These are phyloP conservation scores for Olivierus martensii DNA, from an alignment of 1,140 invertebrate species.

Conservation along the genomic window DNA sequence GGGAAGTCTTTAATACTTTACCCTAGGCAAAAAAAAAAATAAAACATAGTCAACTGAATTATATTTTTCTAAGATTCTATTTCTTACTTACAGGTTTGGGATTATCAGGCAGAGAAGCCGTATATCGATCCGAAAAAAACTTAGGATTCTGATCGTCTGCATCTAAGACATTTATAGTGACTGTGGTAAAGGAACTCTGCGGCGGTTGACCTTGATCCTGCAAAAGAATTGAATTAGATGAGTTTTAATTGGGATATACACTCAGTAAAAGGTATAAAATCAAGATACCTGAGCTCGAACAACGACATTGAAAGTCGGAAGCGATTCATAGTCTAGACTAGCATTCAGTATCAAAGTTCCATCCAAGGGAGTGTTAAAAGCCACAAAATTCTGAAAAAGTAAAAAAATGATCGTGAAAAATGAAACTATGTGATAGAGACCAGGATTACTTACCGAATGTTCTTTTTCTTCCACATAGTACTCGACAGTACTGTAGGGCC, in stretches of 20 bases:
- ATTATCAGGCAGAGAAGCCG: constrained; percentile 47
- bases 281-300: constrained; percentile 46
- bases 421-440: neutral
- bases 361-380: constrained; percentile 71
- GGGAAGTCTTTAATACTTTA: constrained; percentile 43
- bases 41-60: too few relatives aligned
- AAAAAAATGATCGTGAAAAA: neutral
- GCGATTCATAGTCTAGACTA: constrained; percentile 66
- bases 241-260: too few relatives aligned
- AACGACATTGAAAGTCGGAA: constrained; percentile 61
- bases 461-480: constrained; percentile 59
- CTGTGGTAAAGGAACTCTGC: constrained; percentile 50
- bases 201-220: constrained; percentile 69
- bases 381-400: constrained; percentile 51
- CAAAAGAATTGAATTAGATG: neutral
- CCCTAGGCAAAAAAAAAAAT: constrained; percentile 31
- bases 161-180: constrained; percentile 67
- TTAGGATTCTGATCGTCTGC: constrained; percentile 83
- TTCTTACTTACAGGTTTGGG: constrained; percentile 41
- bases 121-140: constrained; percentile 62
- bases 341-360: constrained; percentile 64
- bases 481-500: constrained; percentile 73
- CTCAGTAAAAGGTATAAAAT: too few relatives aligned
- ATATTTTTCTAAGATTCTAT: too few relatives aligned
- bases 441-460: constrained; percentile 43